Percentiles rank a stretch among this genome's conserved stretches.
Conservation (phyloP, 2,888 invertebrate genomes). For the Pecten maximus region DNA sequence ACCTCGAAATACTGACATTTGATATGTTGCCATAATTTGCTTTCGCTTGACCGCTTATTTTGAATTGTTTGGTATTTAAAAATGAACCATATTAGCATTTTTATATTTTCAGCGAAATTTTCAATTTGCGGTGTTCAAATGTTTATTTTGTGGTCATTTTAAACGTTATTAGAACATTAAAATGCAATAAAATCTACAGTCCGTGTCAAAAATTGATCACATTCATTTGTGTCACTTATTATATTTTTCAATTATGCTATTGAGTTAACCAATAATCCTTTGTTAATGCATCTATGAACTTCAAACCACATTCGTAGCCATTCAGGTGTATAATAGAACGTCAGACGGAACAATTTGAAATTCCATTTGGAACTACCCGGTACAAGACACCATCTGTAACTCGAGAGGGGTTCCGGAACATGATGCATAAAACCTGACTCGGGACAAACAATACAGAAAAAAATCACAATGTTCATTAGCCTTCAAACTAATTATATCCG, state of each 20-base stretch:
- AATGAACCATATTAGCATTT: background rate
- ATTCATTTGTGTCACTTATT: background rate
- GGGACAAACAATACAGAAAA: background rate
- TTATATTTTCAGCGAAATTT: background rate
- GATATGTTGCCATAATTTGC: background rate
- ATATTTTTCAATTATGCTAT: background rate
- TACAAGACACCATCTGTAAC: background rate
- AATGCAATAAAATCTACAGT: background rate
- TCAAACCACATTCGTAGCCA: background rate
- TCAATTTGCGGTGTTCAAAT: background rate
- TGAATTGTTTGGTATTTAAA: background rate
- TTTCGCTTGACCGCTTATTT: constrained; percentile 4
- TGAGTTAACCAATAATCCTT: background rate
- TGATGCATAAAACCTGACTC: background rate
- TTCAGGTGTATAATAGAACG: background rate
- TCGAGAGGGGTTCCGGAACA: background rate
- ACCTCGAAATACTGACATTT: background rate
- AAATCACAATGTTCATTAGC: background rate
- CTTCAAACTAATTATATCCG: background rate
- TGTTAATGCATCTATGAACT: background rate
- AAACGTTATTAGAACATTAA: background rate
- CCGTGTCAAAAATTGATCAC: constrained; percentile 18
- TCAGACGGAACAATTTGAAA: background rate
- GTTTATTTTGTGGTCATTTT: background rate
- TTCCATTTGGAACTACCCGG: background rate